These are phyloP conservation scores for Microtus richardsoni DNA, from an alignment of 2,113 vertebrate species.

Conservation along the genomic window DNA sequence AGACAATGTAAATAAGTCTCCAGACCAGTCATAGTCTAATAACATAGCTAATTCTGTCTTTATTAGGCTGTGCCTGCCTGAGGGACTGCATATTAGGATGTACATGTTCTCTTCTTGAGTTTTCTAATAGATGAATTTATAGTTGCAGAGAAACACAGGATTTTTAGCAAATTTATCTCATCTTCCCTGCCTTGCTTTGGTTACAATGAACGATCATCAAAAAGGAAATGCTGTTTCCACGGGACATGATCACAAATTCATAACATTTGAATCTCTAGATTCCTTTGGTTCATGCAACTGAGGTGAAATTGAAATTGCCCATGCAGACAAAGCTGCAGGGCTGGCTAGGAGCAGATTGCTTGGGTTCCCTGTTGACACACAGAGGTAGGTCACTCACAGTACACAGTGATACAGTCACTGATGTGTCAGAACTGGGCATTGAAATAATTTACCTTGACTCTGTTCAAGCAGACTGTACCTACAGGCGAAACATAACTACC, in stretches of 20 bases:
- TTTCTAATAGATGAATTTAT: not conserved
- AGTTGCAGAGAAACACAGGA: not conserved
- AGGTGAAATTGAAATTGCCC: not conserved
- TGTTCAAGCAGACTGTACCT: conserved; percentile 34
- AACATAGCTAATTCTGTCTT: not conserved
- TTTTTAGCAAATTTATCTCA: not conserved
- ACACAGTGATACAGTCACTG: conserved; percentile 12
- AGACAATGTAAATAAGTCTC: not conserved
- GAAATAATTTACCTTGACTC: conserved; percentile 22
- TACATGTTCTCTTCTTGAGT: not conserved
- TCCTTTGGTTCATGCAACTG: not conserved
- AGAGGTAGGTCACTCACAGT: not conserved
- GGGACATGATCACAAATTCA: not conserved
- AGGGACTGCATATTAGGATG: not conserved
- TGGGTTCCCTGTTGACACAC: not conserved
- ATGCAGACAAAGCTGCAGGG: not conserved
- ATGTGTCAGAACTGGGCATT: conserved; percentile 32
- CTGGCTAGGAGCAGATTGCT: not conserved
- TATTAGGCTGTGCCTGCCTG: not conserved
- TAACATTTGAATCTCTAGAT: not conserved
- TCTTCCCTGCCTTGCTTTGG: not conserved
- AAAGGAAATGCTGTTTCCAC: conserved; percentile 28
- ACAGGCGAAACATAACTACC: not conserved
- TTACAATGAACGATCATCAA: not conserved
- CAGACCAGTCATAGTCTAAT: not conserved